Base-by-base conservation (phyloP, 2,888 invertebrate species). In the Tipula unca region DNA sequence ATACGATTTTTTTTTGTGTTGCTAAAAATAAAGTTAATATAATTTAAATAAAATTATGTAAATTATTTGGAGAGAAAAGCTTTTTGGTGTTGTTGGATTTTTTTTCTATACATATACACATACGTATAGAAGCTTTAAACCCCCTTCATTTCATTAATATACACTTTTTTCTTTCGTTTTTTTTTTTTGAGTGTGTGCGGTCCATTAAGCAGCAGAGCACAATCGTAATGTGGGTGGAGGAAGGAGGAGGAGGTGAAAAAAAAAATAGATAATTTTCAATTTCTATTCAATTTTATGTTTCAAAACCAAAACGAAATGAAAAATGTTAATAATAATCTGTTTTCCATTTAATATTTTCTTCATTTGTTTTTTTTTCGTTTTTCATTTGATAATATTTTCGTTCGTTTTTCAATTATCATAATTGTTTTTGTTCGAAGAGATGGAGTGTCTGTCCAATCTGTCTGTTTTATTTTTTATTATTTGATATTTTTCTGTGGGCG, bases 291-390 rank as follows among this genome's bases (percentile, higher is more conserved):
- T 69, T 69, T 69, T 25, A 69, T 69, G 69, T 69, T 69, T 69
- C 69, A 25, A 69, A 69, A 69, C 69, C 69, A 25, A 69, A 69
- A 69, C 25, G 69, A 69, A 69, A 69, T 69, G 69, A 69, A 69
- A 69, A 69, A 69, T 69, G 69, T 69, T 69, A 69, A 69, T 69
- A 69, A 69, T 69, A 69, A 69, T 69, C 69, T 69, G 69, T 69
- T 20, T 69, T 69, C 69, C 69, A 69, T 69, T 69, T 69, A 69
- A 69, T 69, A 69, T 69, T 69, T 69, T 69, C 3, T n/a, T n/a
- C n/a, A n/a, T n/a, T n/a, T n/a, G n/a, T n/a, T n/a, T n/a, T n/a
- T n/a, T n/a, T n/a, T n/a, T n/a, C n/a, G n/a, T n/a, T n/a, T n/a
- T n/a, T n/a, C n/a, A n/a, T n/a, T n/a, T n/a, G n/a, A n/a, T n/a